A percentile compares a stretch with the other conserved stretches of the same genome.
Evolutionary conservation across 2,888 invertebrate genomes (phyloP).

Genomic region (Cantharis nigra): DNA sequence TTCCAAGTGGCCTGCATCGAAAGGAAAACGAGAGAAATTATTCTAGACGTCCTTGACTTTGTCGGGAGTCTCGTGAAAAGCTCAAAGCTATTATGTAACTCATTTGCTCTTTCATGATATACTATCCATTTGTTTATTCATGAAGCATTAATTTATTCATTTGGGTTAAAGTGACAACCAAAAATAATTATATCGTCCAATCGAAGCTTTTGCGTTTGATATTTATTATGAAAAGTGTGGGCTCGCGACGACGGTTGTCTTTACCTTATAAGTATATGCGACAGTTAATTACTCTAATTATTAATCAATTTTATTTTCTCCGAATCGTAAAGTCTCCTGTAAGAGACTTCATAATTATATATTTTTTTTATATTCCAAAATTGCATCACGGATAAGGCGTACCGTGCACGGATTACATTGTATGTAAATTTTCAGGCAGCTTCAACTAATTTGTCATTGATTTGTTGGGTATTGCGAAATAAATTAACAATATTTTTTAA

Average conservation of each 20-base stretch:
- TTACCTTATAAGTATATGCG: neutral
- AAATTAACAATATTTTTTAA: neutral
- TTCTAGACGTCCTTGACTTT: slow-evolving; percentile 19
- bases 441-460: neutral
- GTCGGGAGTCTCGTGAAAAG: slow-evolving; percentile 5
- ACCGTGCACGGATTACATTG: neutral
- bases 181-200: neutral
- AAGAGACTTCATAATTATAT: too few species aligned
- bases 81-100: neutral
- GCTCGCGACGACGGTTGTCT: neutral
- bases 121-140: neutral
- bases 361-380: neutral
- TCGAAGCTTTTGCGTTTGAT: neutral
- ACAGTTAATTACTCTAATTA: neutral
- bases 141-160: neutral
- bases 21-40: slow-evolving; percentile 13
- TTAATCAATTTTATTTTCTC: neutral
- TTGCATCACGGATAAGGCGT: neutral
- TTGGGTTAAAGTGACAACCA: neutral
- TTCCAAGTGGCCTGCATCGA: neutral
- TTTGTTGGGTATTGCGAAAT: neutral
- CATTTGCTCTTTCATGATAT: neutral
- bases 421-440: neutral
- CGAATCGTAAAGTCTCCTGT: neutral
- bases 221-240: neutral